Base-by-base conservation (phyloP, 2,888 invertebrate genomes). In the Phortica okadai region DNA sequence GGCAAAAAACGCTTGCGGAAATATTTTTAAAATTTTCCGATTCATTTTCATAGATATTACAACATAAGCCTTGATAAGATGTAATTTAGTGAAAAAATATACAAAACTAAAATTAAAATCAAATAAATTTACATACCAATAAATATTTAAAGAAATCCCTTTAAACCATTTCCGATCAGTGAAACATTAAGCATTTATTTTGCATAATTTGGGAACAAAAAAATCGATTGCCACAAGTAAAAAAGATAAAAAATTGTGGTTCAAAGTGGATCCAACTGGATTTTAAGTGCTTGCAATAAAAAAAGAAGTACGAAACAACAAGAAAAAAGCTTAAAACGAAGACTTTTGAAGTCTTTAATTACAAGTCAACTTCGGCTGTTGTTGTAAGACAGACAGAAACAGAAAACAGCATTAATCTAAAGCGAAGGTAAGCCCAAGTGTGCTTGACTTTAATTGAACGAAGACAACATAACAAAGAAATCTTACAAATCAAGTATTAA, bases 201-300 rank as follows among this genome's bases (percentile, higher is more conserved):
- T 50, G 50, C 50, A 6, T 50, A 50, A 50, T 50, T 50, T 50
- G 50, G 50, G 14, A 50, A 50, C 50, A 50, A 11, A 50, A 50
- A 10, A 8, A 8, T 3, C 50, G 50, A 6, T 50, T 11, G 50
- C 1, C 14, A 14, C 50, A 14, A 50, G 4, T n/a, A 50, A 70
- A 41, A 54, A 72, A 50, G n/a, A 25, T 33, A n/a, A 70, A 56
- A 72, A 56, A 54, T 56, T 56, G 21, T 72, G 78, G 83, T 80
- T 81, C 73, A 77, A 86, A 85, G 84, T 79, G 81, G 84, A 81
- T 83, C 74, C 64, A 77, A 80, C 84, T 78, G 79, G 79, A 78
- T 79, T 73, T 50, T n/a, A 4, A 56, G 54, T 14, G 21, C 50
- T 50, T 8, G 1, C 14, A 6, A 44, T 33, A 62, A 45, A 69